Evolutionary conservation across 2,797 vertebrate species (phyloP).

Genomic region (Ptychobarbus kaznakovi): DNA sequence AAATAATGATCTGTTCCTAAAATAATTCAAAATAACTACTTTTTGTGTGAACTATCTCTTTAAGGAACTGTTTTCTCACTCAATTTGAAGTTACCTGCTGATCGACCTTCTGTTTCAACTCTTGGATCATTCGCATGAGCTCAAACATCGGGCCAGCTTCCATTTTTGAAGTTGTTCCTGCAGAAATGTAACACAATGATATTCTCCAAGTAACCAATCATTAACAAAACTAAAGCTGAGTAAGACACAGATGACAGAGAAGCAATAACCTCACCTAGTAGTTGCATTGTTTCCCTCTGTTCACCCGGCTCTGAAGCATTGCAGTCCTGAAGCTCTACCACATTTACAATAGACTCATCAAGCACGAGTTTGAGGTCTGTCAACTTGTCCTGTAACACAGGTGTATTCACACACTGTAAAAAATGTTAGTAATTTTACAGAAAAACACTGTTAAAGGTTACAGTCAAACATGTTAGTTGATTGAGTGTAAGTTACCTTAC

Average conservation of each 20-base stretch:
- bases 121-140: slow-evolving; percentile 87
- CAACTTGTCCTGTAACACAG: slow-evolving; percentile 80
- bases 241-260: neutral
- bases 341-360: slow-evolving; percentile 89
- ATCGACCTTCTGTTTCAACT: slow-evolving; percentile 91
- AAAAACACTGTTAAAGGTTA: neutral
- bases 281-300: slow-evolving; percentile 82
- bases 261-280: slow-evolving; percentile 77
- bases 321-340: slow-evolving; percentile 84
- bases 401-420: neutral
- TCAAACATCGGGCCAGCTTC: slow-evolving; percentile 87
- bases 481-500: neutral
- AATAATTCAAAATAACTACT: neutral
- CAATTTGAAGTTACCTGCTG: slow-evolving; percentile 84
- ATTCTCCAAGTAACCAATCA: neutral
- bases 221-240: neutral
- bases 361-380: slow-evolving; percentile 92
- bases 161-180: slow-evolving; percentile 81
- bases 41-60: slow-evolving; percentile 1
- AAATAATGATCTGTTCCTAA: neutral
- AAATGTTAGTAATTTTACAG: neutral
- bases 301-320: slow-evolving; percentile 62
- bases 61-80: neutral
- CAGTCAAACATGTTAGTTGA: neutral
- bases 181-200: slow-evolving; percentile 54